Conservation (phyloP, 2,888 invertebrate genomes). For the Scaptodrosophila latifasciaeformis region DNA sequence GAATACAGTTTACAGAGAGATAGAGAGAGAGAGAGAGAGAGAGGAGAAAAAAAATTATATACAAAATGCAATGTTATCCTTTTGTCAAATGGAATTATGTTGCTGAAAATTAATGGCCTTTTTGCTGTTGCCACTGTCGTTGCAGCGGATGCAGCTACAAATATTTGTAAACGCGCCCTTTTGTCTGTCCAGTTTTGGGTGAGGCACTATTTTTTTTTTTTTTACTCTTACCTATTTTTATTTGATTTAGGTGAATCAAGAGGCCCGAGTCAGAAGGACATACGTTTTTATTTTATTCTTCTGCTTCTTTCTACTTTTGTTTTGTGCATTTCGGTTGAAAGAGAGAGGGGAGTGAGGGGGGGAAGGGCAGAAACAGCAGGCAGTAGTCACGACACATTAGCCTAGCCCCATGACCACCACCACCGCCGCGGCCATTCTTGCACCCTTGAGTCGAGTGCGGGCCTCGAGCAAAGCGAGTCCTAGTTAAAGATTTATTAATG, state of each 20-base stretch:
- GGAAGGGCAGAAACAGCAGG: no score
- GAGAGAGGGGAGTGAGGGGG: no score
- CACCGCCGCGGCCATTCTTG: background rate
- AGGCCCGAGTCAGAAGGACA: no score
- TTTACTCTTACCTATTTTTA: no score
- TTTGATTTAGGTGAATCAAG: no score
- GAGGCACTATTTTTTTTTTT: background rate
- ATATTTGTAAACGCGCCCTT: conserved; percentile 69
- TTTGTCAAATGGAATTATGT: conserved; percentile 64
- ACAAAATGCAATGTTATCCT: conserved; percentile 65
- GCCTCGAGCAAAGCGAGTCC: no score
- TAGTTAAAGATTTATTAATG: no score
- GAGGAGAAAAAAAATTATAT: background rate
- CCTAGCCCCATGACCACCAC: conserved; percentile 27
- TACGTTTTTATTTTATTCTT: no score
- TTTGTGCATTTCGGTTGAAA: no score
- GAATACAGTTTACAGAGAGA: no score
- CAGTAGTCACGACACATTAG: no score
- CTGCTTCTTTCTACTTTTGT: no score
- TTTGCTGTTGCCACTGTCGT: conserved; percentile 33
- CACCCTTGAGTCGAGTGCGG: background rate
- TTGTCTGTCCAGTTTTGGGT: conserved; percentile 10
- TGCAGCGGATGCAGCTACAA: conserved; percentile 56
- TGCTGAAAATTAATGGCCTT: conserved; percentile 51
- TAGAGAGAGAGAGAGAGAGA: background rate